Conservation (phyloP, 2,797 vertebrate genomes). For the Premnoplex brunnescens region DNA sequence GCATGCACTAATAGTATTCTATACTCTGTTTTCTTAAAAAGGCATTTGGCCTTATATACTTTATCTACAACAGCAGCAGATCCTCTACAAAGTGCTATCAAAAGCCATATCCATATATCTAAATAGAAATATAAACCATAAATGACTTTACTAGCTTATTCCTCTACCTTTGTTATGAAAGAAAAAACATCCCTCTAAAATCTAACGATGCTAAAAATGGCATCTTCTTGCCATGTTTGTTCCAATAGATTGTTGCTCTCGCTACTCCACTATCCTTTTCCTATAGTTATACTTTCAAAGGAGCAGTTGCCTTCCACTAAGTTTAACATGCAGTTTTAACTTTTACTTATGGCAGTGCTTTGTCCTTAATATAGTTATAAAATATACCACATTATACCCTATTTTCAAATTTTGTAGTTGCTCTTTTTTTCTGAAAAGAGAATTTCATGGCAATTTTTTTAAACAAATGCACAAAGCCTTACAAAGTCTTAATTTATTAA, state of each 20-base stretch:
- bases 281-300: neutral
- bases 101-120: neutral
- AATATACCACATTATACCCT: neutral
- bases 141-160: neutral
- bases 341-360: neutral
- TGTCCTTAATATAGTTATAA: neutral
- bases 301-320: neutral
- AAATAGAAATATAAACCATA: neutral
- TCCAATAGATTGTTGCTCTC: neutral
- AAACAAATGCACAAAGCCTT: neutral
- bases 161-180: neutral
- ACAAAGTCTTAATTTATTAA: neutral
- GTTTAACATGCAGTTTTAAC: neutral
- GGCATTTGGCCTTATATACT: neutral
- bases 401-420: neutral
- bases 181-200: neutral
- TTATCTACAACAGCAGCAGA: neutral
- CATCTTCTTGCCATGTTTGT: neutral
- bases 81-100: neutral
- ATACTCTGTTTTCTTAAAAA: neutral
- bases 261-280: neutral
- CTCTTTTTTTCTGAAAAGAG: neutral
- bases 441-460: neutral
- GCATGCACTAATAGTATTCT: rapidly evolving
- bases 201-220: neutral